Conservation (phyloP, 2,888 invertebrate genomes). For the Athetis lepigone region DNA sequence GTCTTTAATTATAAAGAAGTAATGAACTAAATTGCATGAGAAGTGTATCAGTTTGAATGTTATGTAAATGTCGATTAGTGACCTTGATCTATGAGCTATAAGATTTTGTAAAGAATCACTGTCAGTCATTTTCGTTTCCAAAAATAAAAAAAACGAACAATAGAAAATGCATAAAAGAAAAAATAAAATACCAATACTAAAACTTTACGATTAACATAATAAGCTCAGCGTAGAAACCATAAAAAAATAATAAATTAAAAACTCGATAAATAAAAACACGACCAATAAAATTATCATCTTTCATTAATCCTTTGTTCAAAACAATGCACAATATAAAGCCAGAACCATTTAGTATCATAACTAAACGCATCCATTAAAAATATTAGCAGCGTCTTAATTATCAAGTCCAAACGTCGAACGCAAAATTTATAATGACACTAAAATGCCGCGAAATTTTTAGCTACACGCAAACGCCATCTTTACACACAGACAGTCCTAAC, state of each 20-base stretch:
- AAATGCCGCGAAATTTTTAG: slow-evolving; percentile 69
- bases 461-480: slow-evolving; percentile 74
- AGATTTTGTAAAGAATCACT: neutral
- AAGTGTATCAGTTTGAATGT: neutral
- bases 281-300: slow-evolving; percentile 4
- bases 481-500: slow-evolving; percentile 77
- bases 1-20: neutral
- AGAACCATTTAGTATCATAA: slow-evolving; percentile 34
- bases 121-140: no score
- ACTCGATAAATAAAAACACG: neutral
- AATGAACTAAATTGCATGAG: slow-evolving; percentile 6
- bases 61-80: slow-evolving; percentile 11
- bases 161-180: neutral
- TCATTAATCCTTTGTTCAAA: slow-evolving; percentile 43
- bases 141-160: neutral
- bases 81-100: no score
- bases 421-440: slow-evolving; percentile 61
- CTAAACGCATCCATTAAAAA: slow-evolving; percentile 32
- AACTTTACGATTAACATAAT: neutral
- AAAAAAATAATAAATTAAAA: neutral
- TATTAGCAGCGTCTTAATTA: slow-evolving; percentile 37
- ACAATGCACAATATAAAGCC: slow-evolving; percentile 16
- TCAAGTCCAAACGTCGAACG: slow-evolving; percentile 41
- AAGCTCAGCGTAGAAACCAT: neutral
- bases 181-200: neutral